Evolutionary conservation across 2,888 invertebrate species (phyloP).

Genomic region (Lasius fuliginosus): DNA sequence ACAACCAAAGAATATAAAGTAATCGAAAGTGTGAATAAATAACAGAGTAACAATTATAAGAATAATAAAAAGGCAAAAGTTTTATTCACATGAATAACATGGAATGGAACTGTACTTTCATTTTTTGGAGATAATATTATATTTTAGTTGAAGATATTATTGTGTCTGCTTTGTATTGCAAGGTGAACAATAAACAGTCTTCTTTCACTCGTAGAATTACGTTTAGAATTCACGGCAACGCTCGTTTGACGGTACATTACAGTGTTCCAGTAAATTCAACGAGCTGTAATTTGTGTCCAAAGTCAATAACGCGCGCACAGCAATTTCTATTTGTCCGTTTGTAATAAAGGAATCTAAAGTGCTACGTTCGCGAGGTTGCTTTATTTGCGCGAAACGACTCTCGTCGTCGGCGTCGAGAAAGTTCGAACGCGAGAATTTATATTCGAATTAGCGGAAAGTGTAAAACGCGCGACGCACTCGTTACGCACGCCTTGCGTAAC

Average conservation of each 20-base stretch:
- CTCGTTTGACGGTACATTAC: slow-evolving; percentile 24
- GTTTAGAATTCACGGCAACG: slow-evolving; percentile 19
- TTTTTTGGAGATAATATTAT: slow-evolving; percentile 5
- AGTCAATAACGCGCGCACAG: slow-evolving; percentile 43
- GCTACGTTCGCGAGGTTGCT: slow-evolving; percentile 39
- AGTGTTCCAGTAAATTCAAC: slow-evolving; percentile 27
- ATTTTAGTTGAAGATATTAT: slow-evolving; percentile 13
- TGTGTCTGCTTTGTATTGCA: slow-evolving; percentile 24
- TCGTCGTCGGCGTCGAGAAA: slow-evolving; percentile 60
- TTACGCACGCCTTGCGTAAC: slow-evolving; percentile 17
- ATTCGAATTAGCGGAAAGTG: slow-evolving; percentile 24
- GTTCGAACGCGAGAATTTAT: slow-evolving; percentile 44
- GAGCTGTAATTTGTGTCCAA: slow-evolving; percentile 47
- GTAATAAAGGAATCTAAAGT: neutral
- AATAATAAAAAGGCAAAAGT: neutral
- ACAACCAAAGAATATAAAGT: slow-evolving; percentile 4
- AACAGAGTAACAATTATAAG: slow-evolving; percentile 1
- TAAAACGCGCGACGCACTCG: neutral
- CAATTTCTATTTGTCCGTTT: slow-evolving; percentile 40
- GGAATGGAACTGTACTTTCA: neutral
- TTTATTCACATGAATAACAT: neutral
- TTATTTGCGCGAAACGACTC: slow-evolving; percentile 54
- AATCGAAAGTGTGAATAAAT: slow-evolving; percentile 5
- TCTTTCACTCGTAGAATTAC: slow-evolving; percentile 46
- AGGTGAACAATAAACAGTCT: slow-evolving; percentile 23